Evolutionary conservation across 2,113 vertebrate species (phyloP).

Genomic region (Pycnonotus jocosus): DNA sequence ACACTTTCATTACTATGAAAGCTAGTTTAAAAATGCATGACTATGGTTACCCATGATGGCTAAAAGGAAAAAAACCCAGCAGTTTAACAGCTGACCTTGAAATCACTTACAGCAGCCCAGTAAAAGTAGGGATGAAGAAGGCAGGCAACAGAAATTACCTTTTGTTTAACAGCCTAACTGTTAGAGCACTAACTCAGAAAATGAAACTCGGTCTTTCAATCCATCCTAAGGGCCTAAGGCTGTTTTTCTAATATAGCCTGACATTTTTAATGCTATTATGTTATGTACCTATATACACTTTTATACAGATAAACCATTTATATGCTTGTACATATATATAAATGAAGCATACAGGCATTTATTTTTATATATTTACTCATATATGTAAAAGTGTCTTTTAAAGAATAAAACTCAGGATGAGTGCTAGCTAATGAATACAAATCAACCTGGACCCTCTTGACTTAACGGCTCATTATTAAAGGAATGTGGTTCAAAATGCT

Average conservation of each 20-base stretch:
- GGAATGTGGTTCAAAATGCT: neutral
- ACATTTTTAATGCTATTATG: neutral
- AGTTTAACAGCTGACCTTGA: neutral
- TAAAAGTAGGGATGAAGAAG: neutral
- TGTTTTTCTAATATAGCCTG: neutral
- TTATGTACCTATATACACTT: neutral
- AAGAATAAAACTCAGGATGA: neutral
- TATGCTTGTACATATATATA: neutral
- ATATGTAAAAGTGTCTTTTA: neutral
- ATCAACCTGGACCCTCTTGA: neutral
- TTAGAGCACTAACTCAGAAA: neutral
- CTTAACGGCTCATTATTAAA: neutral
- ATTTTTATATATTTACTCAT: neutral
- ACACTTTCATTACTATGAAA: neutral
- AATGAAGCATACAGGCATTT: neutral
- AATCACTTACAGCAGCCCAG: neutral
- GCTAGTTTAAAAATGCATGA: neutral
- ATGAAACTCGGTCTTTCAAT: neutral
- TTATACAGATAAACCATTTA: neutral
- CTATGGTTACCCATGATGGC: neutral
- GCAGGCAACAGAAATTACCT: neutral
- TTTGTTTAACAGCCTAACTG: neutral
- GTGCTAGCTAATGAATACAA: neutral
- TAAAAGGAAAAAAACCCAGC: fast-evolving
- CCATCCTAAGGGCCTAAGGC: neutral